Evolutionary conservation across 2,113 vertebrate species (phyloP), one percentile per base, ranked within the genome.

Genomic region (Microtus montanus): DNA sequence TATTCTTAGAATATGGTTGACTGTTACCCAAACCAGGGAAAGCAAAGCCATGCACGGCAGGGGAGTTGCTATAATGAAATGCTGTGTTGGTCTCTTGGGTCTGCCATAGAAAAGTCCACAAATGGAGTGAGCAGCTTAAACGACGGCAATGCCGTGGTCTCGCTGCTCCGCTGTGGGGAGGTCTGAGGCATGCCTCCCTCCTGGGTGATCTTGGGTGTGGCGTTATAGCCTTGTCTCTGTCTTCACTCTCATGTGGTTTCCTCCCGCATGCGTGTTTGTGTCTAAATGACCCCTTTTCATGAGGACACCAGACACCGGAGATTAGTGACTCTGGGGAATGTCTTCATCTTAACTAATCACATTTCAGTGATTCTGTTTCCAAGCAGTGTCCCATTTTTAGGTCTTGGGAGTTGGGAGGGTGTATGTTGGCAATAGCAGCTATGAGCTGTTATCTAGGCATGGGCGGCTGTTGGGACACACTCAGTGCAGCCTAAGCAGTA

Each of bases 131-230:
- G 6, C 47, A 47, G 17, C 28, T 41, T 38, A 10, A n/a, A 20
- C 1, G 0, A 1, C 0, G 0, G 28, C 47, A 11, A 30, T 28
- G 2, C 1, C 30, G 2, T 1, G 5, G 6, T 63, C 49, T 82
- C n/a, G 1, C 2, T 3, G 19, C 2, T 75, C 61, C 33, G 61
- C 41, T 24, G 15, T 78, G 74, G 61, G 7, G 35, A 22, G 15
- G 7, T 20, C 71, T 52, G 33, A 4, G 28, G 15, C 35, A 13
- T 47, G 30, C 22, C 20, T 33, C 6, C 4, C 38, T 10, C 19
- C 28, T 0, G 10, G 73, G 22, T 30, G 0, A 1, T n/a, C 35
- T 58, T 33, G 78, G 68, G 28, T 6, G 2, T 30, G 2, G 3
- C 28, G 14, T 5, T 5, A 33, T 17, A 24, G 12, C 12, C 24